phyloP scores from a whole-genome alignment of 2,113 vertebrate genomes.

The Pristiophorus japonicus region DNA sequence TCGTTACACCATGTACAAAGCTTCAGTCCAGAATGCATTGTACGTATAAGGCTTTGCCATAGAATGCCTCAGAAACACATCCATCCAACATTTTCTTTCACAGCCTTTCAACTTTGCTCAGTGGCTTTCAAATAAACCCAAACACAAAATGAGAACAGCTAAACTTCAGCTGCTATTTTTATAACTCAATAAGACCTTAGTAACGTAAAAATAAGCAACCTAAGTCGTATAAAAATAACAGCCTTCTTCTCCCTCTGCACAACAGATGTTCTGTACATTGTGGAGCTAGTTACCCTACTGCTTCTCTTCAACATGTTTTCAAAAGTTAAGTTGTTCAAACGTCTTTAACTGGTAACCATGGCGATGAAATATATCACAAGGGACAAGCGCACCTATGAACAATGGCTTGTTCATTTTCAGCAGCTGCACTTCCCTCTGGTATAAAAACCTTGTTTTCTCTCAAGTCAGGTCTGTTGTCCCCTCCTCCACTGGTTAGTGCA shows the following conservation, averaged over 20 bases:
- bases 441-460: background rate
- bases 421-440: background rate
- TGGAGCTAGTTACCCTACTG: background rate
- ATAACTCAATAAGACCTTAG: background rate
- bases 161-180: background rate
- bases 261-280: background rate
- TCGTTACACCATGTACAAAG: background rate
- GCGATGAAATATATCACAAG: background rate
- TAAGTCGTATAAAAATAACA: background rate
- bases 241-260: background rate
- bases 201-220: background rate
- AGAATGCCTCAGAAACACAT: background rate
- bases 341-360: background rate
- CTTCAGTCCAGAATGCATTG: background rate
- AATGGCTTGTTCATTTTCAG: background rate
- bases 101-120: background rate
- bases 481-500: background rate
- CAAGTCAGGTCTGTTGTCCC: background rate
- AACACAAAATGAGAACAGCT: background rate
- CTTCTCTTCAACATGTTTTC: background rate
- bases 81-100: constrained; percentile 7
- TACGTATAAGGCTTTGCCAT: background rate
- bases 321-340: background rate
- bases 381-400: background rate
- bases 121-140: background rate